Evolutionary conservation across 2,797 vertebrate species (phyloP), one percentile per base, ranked within the genome.

Genomic region (Diplodus sargus): DNA sequence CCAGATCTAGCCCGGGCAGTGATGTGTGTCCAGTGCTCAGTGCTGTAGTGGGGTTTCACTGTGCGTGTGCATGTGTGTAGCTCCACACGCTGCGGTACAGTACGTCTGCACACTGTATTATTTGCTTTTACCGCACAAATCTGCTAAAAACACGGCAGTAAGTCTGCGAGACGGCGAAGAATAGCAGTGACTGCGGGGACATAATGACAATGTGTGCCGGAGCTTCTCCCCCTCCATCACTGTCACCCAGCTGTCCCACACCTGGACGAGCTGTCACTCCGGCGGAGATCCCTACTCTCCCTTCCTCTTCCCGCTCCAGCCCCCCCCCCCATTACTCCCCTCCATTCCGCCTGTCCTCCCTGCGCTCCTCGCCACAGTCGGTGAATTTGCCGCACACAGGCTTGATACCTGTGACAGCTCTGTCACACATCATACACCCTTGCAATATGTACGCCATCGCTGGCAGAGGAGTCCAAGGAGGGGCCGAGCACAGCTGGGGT

Each of bases 381-480:
- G 45, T 74, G 81, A 78, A 74, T 86, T 85, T 70, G 58, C 68
- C 5, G 17, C 78, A 77, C 75, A 34, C 78, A 64, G 48, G 54
- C 76, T 66, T 78, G 74, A 91, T 80, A 89, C 85, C 78, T 79
- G 66, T 89, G 89, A 93, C 92, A 90, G 86, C 83, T 90, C 87
- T 83, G 91, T 90, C 84, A 89, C 91, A 89, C 88, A 90, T 89
- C 85, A 83, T 58, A 81, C 88, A 78, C 75, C 68, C 70, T 80
- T 70, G 72, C 64, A 76, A 78, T 80, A 25, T 81, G 87, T 45
- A 62, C 17, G 6, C 59, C 22, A 4, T 39, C 14, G 17, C 56
- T 7, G 66, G 65, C 18, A 17, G 58, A 49, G 57, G 23, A 30
- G 69, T 73, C 47, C 12, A 6, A 52, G 76, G 71, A 43, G 47